These are phyloP conservation scores for Camponotus floridanus DNA, from an alignment of 1,140 invertebrate species.

Conservation along the genomic window DNA sequence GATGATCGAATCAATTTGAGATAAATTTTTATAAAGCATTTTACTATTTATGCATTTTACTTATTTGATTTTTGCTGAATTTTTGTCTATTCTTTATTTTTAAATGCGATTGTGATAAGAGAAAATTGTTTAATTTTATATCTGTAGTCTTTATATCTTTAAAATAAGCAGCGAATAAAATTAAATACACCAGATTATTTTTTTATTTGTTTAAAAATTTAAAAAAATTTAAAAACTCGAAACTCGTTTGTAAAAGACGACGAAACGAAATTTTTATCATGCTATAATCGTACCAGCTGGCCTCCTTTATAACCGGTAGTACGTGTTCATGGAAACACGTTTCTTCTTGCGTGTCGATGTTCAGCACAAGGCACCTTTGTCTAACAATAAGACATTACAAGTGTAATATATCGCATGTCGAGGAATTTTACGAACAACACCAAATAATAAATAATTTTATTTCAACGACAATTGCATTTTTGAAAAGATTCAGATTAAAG, in stretches of 20 bases:
- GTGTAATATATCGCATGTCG: conserved; percentile 30
- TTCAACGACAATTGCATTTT: neutral
- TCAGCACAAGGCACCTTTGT: conserved; percentile 74
- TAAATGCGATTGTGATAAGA: neutral
- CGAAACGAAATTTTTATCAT: conserved; percentile 64
- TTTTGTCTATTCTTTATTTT: conserved; percentile 5
- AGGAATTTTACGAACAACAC: neutral
- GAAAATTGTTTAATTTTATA: conserved; percentile 1
- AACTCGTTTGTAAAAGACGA: conserved; percentile 21
- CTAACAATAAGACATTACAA: conserved; percentile 58
- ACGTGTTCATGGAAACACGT: conserved; percentile 62
- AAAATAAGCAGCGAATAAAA: neutral
- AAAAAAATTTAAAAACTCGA: neutral
- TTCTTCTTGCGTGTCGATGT: conserved; percentile 53
- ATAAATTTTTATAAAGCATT: neutral
- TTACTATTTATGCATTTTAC: neutral
- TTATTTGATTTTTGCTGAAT: neutral
- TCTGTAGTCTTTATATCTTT: neutral
- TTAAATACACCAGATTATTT: neutral
- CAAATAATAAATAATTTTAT: neutral
- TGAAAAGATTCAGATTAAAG: too few relatives aligned
- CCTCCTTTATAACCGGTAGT: conserved; percentile 66
- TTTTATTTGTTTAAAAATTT: neutral
- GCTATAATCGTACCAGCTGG: conserved; percentile 51
- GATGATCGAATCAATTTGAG: neutral